Percentiles rank a stretch among this genome's conserved stretches.
Evolutionary conservation across 2,113 vertebrate genomes (phyloP).

Genomic region (Oncorhynchus clarkii): DNA sequence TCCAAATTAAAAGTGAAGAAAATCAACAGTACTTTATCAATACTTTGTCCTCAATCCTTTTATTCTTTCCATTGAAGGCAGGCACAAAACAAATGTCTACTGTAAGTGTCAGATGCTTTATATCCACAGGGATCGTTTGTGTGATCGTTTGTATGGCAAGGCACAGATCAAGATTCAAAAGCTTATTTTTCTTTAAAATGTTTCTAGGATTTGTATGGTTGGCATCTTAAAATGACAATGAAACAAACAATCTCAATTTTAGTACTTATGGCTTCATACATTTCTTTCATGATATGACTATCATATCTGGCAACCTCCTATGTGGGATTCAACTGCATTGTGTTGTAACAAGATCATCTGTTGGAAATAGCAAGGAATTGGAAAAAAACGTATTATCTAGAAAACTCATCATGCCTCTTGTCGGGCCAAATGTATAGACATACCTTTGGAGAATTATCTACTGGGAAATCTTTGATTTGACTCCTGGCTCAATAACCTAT

Average conservation of each 20-base stretch:
- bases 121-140: conserved; percentile 16
- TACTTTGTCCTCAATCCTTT: conserved; percentile 19
- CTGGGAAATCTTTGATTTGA: conserved; percentile 63
- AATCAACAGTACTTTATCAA: conserved; percentile 7
- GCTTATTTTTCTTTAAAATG: conserved; percentile 49
- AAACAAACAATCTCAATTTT: conserved; percentile 23
- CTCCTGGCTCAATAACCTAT: conserved; percentile 58
- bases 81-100: conserved; percentile 49
- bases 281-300: not conserved
- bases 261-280: conserved; percentile 68
- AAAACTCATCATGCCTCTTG: conserved; percentile 29
- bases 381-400: conserved; percentile 28
- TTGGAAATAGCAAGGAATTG: conserved; percentile 31
- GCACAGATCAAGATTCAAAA: conserved; percentile 63
- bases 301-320: not conserved
- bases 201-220: conserved; percentile 40
- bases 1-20: not conserved
- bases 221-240: conserved; percentile 15
- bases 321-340: not conserved
- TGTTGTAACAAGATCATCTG: not conserved
- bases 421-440: conserved; percentile 36
- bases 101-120: conserved; percentile 41
- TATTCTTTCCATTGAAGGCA: conserved; percentile 44
- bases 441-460: conserved; percentile 34
- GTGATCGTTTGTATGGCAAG: conserved; percentile 58